Percentiles rank a stretch among this genome's conserved stretches.
Evolutionary conservation across 1,140 invertebrate species (phyloP).

Genomic region (Drosophila burlai): DNA sequence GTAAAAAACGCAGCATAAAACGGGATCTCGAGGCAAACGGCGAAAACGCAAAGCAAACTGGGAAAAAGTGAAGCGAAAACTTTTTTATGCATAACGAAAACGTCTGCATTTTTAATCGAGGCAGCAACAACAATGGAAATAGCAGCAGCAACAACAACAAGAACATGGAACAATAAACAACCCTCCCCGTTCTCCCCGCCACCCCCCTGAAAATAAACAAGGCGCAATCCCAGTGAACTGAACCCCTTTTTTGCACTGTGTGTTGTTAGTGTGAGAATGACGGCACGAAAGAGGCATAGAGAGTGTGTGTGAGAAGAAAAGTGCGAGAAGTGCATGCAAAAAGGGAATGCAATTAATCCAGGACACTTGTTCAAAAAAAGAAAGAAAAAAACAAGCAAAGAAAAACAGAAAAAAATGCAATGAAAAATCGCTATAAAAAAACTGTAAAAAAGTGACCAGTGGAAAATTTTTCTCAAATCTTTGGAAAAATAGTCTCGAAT

Average conservation of each 20-base stretch:
- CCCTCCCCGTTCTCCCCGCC: slow-evolving; percentile 37
- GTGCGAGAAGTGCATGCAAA: slow-evolving; percentile 36
- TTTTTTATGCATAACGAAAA: slow-evolving; percentile 69
- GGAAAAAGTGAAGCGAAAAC: slow-evolving; percentile 43
- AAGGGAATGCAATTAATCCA: slow-evolving; percentile 34
- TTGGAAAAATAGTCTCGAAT: background rate
- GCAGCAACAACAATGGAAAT: slow-evolving; percentile 60
- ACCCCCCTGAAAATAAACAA: slow-evolving; percentile 44
- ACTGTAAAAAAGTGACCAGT: background rate
- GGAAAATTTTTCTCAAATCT: background rate
- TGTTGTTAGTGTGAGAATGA: slow-evolving; percentile 22
- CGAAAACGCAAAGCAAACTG: slow-evolving; percentile 49
- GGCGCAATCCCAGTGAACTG: slow-evolving; percentile 45
- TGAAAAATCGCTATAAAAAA: background rate
- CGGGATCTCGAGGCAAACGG: slow-evolving; percentile 30
- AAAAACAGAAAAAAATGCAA: background rate
- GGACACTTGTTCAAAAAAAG: slow-evolving; percentile 36
- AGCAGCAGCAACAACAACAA: slow-evolving; percentile 38
- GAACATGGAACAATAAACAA: slow-evolving; percentile 50
- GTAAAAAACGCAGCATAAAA: slow-evolving; percentile 38
- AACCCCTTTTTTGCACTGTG: slow-evolving; percentile 60
- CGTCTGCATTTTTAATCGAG: slow-evolving; percentile 76
- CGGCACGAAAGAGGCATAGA: slow-evolving; percentile 12
- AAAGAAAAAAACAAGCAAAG: background rate
- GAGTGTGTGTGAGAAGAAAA: slow-evolving; percentile 18